phyloP scores from a whole-genome alignment of 2,797 vertebrate genomes.

The Knipowitschia caucasica region DNA sequence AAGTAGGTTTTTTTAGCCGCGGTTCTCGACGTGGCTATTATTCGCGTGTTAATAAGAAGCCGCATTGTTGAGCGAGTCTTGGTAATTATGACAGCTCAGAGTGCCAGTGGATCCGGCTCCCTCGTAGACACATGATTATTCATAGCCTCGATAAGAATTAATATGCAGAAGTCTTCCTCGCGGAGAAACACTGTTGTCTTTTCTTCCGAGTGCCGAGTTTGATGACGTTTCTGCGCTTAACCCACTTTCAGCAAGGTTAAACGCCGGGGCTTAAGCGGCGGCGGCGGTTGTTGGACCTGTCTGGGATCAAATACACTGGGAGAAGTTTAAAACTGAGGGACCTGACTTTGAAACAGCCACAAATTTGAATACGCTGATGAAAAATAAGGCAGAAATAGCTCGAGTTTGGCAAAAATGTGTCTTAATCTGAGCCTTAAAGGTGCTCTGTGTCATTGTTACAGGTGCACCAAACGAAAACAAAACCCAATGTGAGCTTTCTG shows the following conservation, averaged over 20 bases:
- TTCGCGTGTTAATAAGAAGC: slow-evolving; percentile 67
- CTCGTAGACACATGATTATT: slow-evolving; percentile 70
- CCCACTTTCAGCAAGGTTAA: slow-evolving; percentile 54
- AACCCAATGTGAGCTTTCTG: too few species aligned
- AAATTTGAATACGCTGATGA: too few species aligned
- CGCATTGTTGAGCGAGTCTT: slow-evolving; percentile 71
- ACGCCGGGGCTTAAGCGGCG: slow-evolving; percentile 61
- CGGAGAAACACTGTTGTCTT: slow-evolving; percentile 57
- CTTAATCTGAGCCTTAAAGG: too few species aligned
- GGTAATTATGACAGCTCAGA: slow-evolving; percentile 74
- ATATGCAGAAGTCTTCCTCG: slow-evolving; percentile 64
- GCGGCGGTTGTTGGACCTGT: slow-evolving; percentile 59
- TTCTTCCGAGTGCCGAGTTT: slow-evolving; percentile 49
- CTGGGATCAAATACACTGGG: slow-evolving; percentile 61
- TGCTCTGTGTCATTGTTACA: too few species aligned
- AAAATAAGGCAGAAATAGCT: too few species aligned
- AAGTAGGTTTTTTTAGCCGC: slow-evolving; percentile 52
- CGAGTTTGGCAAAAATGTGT: too few species aligned
- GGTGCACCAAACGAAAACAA: too few species aligned
- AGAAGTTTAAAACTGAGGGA: too few species aligned
- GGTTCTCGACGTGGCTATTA: slow-evolving; percentile 64
- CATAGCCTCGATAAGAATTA: slow-evolving; percentile 76
- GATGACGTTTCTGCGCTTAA: slow-evolving; percentile 79
- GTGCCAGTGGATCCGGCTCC: slow-evolving; percentile 66
- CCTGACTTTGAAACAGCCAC: too few species aligned